Evolutionary conservation across 2,113 vertebrate genomes (phyloP).

Genomic region (Australoheros scitulus): DNA sequence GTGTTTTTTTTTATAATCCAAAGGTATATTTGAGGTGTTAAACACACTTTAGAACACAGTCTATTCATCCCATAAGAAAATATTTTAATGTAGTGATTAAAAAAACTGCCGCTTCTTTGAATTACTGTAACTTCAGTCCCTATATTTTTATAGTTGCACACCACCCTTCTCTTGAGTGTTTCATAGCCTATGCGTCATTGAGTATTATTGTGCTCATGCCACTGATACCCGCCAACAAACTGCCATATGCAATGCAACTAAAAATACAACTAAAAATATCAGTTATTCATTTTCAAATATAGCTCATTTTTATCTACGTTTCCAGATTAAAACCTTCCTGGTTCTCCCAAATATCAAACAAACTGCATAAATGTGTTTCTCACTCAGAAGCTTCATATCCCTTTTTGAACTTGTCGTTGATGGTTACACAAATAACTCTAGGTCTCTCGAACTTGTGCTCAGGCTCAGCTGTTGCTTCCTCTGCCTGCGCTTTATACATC

Average conservation of each 20-base stretch:
- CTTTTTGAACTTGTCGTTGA: not conserved
- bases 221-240: not conserved
- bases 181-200: not conserved
- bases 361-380: not conserved
- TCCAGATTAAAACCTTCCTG: not conserved
- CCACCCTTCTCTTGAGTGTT: not conserved
- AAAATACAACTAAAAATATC: not conserved
- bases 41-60: not conserved
- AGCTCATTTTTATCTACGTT: not conserved
- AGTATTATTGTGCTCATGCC: not conserved
- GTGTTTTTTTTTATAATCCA: not conserved
- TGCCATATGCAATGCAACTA: not conserved
- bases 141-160: not conserved
- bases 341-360: not conserved
- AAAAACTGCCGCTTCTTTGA: not conserved
- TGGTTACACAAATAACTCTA: not conserved
- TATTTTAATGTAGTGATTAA: not conserved
- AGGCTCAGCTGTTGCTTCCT: not conserved
- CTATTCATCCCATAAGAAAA: too few species aligned
- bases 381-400: not conserved
- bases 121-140: not conserved
- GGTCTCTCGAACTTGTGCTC: not conserved
- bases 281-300: conserved; percentile 2
- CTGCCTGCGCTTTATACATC: not conserved
- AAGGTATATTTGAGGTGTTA: not conserved